Conservation (phyloP, 2,888 invertebrate genomes). For the Nomada fucata region DNA sequence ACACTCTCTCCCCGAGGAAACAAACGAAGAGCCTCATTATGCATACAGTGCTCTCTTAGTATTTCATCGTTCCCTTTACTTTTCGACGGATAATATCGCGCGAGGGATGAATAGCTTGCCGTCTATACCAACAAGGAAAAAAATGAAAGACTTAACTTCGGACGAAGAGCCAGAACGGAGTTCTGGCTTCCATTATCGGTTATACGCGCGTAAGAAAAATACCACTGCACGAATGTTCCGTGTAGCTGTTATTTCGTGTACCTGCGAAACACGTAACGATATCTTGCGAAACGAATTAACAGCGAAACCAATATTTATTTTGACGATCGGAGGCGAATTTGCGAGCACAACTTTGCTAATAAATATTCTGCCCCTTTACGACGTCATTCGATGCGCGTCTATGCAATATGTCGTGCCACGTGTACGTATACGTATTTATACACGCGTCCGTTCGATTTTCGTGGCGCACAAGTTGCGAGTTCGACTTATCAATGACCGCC, state of each 20-base stretch:
- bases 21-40: constrained; percentile 10
- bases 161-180: too few relatives aligned
- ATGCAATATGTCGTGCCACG: too few relatives aligned
- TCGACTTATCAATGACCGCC: constrained; percentile 22
- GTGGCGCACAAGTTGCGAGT: not conserved
- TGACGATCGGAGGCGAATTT: not conserved
- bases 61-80: not conserved
- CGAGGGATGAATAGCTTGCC: not conserved
- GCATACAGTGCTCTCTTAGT: constrained; percentile 4
- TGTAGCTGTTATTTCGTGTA: not conserved
- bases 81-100: not conserved
- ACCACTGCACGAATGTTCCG: not conserved
- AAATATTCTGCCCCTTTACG: constrained; percentile 21
- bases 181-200: not conserved
- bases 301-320: not conserved
- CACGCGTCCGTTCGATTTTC: not conserved
- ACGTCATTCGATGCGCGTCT: too few relatives aligned
- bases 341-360: constrained; percentile 5
- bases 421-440: too few relatives aligned
- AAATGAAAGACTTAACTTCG: constrained; percentile 1
- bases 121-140: not conserved
- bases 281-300: not conserved
- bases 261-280: not conserved
- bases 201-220: not conserved
- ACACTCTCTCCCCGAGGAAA: not conserved